Conservation (phyloP, 2,888 invertebrate genomes). For the Conomelus anceps region DNA sequence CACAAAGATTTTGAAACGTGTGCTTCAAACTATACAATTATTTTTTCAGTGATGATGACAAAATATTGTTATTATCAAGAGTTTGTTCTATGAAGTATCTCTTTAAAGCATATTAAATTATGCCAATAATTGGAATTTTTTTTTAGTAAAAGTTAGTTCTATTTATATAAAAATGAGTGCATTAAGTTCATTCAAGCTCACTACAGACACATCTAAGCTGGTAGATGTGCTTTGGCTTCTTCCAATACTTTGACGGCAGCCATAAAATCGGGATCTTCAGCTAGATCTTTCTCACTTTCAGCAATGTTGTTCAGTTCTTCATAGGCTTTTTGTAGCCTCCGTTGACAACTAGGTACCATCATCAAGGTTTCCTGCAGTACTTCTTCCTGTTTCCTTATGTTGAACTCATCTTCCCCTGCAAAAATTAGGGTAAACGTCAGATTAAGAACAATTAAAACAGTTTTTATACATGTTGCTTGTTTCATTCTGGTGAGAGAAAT, state of each 20-base stretch:
- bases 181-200: too few species aligned
- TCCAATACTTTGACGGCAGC: constrained; percentile 60
- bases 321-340: constrained; percentile 66
- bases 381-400: constrained; percentile 77
- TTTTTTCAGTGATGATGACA: too few species aligned
- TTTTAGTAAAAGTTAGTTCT: too few species aligned
- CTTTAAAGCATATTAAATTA: too few species aligned
- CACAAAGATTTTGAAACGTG: too few species aligned
- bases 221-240: constrained; percentile 41
- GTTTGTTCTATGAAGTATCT: background rate
- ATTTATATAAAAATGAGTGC: too few species aligned
- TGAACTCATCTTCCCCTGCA: constrained; percentile 66
- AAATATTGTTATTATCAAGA: too few species aligned
- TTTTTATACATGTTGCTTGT: background rate
- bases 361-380: constrained; percentile 81
- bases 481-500: too few species aligned
- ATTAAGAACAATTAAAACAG: background rate
- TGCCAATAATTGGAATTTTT: too few species aligned
- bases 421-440: constrained; percentile 19
- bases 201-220: background rate
- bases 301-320: constrained; percentile 67
- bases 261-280: constrained; percentile 61
- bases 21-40: too few species aligned
- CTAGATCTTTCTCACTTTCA: constrained; percentile 69
- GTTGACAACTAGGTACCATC: constrained; percentile 89